Evolutionary conservation across 37 sponge, comb jelly and placozoan genomes (phyloP), one percentile per base, ranked within the genome.

Genomic region (Cladorhizidae sp.): DNA sequence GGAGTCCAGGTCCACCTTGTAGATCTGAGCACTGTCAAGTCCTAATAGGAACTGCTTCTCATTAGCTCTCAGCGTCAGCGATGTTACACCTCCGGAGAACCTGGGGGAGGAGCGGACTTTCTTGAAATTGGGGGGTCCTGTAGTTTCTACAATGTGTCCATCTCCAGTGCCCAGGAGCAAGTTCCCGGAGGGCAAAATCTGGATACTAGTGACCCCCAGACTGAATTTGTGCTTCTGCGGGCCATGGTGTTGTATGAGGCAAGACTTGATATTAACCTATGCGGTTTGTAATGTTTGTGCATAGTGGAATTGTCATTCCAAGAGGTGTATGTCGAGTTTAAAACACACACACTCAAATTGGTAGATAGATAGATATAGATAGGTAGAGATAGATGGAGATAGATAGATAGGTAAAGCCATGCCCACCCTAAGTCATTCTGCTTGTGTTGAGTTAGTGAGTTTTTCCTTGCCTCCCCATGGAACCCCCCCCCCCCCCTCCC

Each of bases 221-320:
- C 95, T 91, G 75, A 83, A 92, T 74, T 94, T 93, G 40, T 96
- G 79, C 78, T 98, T 98, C 74, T 83, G 82, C 8, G 99, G 99
- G 33, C 99, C 99, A 84, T 59, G 92, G 64, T 92, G 57, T 28
- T 67, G 89, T 55, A 98, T 67, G 42, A 96, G 84, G 11, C 78
- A 70, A 40, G 99, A 92, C 35, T 73, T 85, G 14, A 92, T 87
- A 80, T 94, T 98, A 55, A 98, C 84, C 92, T 74, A 56, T 25
- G 35, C 6, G 22, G 7, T 37, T n/a, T n/a, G n/a, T n/a, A n/a
- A n/a, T n/a, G n/a, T n/a, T n/a, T n/a, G n/a, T n/a, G n/a, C n/a
- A n/a, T n/a, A n/a, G n/a, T n/a, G n/a, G n/a, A n/a, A n/a, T n/a
- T n/a, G n/a, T n/a, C 56, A 54, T 54, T 54, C 56, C 18, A 54